Evolutionary conservation across 2,113 vertebrate genomes (phyloP), one percentile per base, ranked within the genome.

Genomic region (Lates calcarifer): DNA sequence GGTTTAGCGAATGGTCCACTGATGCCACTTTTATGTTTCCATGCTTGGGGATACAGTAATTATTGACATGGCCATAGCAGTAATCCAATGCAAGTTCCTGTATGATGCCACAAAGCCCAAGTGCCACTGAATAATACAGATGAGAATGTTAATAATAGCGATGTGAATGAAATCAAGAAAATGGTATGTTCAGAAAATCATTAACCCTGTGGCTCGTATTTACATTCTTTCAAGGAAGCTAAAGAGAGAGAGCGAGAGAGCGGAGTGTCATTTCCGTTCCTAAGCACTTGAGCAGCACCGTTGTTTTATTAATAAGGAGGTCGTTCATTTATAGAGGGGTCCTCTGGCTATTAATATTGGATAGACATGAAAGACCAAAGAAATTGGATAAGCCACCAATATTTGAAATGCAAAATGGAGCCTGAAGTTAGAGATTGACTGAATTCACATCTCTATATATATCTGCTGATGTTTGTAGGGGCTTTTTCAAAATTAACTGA

Each of bases 361-460:
- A 90, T 82, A 84, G 86, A 83, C 71, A 82, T 89, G 57, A 91
- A 91, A 77, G 39, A 60, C 33, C 28, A 78, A 60, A 57, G 73
- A 63, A 84, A 89, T 85, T 87, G 61, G 65, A 87, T 77, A 68
- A 87, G 66, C 73, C 70, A 39, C 31, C 35, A 31, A 84, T 58
- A 79, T 90, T 77, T 74, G 28, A 74, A 41, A 82, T 63, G 61
- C n/a, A 22, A 83, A 86, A 86, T n/a, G 13, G 45, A 75, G 74
- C 60, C 45, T 76, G 76, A 75, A 66, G 67, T 53, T 37, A 41
- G 62, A 35, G 43, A 72, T 56, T 66, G 43, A 55, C 67, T 80
- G 66, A 65, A 75, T 73, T 37, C 37, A n/a, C 39, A 73, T 71
- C 20, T 37, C 55, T 43, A 11, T 17, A 15, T 2, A 22, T 22